These are phyloP conservation scores for Meteorus sp. DNA, from an alignment of 1,140 invertebrate genomes.

Conservation along the genomic window DNA sequence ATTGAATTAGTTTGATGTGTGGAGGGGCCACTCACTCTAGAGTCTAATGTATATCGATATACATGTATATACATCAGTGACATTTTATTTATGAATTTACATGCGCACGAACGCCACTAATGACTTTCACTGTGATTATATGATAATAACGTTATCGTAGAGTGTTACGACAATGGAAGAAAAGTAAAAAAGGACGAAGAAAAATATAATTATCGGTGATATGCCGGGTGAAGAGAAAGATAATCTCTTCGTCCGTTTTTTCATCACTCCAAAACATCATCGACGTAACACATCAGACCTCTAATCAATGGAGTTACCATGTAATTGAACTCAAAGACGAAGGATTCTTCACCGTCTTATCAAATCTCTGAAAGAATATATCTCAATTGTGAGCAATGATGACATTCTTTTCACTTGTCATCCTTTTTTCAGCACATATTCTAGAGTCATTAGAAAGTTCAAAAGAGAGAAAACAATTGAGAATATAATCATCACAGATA, in stretches of 20 bases:
- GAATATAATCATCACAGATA: no score
- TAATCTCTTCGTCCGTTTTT: slow-evolving; percentile 6
- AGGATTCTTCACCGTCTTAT: not conserved
- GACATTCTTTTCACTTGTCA: no score
- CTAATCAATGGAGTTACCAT: not conserved
- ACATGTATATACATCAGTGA: slow-evolving; percentile 28
- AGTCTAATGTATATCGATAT: not conserved
- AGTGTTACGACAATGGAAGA: slow-evolving; percentile 25
- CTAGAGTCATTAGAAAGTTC: no score
- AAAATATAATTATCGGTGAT: slow-evolving; percentile 7
- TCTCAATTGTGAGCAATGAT: no score
- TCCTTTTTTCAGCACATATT: no score
- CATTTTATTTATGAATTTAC: slow-evolving; percentile 22
- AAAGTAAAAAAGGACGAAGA: slow-evolving; percentile 3
- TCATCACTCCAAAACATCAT: slow-evolving; percentile 4
- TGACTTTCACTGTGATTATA: slow-evolving; percentile 24
- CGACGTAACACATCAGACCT: not conserved
- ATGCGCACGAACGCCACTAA: slow-evolving; percentile 13
- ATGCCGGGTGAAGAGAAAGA: not conserved
- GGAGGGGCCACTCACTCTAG: not conserved
- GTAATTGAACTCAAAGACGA: no score
- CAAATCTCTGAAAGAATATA: no score
- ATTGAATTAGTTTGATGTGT: not conserved
- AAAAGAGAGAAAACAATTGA: no score
- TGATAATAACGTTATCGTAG: slow-evolving; percentile 20